A percentile compares a stretch with the other conserved stretches of the same genome.
phyloP scores from a whole-genome alignment of 2,113 vertebrate species.

The Glaucidium brasilianum region DNA sequence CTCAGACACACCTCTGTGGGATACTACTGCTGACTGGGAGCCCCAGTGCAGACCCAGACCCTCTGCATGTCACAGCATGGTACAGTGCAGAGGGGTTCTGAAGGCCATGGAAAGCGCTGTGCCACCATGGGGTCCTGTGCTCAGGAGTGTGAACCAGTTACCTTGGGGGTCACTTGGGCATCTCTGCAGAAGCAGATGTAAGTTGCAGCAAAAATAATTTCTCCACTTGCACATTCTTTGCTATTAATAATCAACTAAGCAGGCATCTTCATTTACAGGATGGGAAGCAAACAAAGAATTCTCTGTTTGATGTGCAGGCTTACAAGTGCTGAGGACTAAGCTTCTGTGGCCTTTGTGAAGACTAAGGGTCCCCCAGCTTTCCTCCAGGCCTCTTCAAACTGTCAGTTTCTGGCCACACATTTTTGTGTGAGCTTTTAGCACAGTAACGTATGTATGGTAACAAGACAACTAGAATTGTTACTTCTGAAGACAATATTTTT shows the following conservation, averaged over 20 bases:
- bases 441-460: rapidly evolving
- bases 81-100: not conserved
- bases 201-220: not conserved
- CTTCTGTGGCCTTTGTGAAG: not conserved
- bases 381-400: not conserved
- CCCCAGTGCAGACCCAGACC: not conserved
- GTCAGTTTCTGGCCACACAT: not conserved
- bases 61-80: rapidly evolving
- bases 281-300: not conserved
- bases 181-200: not conserved
- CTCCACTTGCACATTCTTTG: not conserved
- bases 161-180: too few relatives aligned
- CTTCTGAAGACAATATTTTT: not conserved
- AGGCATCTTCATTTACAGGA: not conserved
- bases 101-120: not conserved
- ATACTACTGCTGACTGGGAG: not conserved
- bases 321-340: not conserved
- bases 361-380: not conserved
- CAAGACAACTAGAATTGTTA: not conserved
- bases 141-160: rapidly evolving
- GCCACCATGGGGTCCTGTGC: rapidly evolving
- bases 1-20: not conserved
- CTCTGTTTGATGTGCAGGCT: not conserved
- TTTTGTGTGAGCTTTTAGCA: not conserved
- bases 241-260: not conserved